These are phyloP conservation scores for Globodera rostochiensis DNA, from an alignment of 1,140 invertebrate species.

Conservation along the genomic window DNA sequence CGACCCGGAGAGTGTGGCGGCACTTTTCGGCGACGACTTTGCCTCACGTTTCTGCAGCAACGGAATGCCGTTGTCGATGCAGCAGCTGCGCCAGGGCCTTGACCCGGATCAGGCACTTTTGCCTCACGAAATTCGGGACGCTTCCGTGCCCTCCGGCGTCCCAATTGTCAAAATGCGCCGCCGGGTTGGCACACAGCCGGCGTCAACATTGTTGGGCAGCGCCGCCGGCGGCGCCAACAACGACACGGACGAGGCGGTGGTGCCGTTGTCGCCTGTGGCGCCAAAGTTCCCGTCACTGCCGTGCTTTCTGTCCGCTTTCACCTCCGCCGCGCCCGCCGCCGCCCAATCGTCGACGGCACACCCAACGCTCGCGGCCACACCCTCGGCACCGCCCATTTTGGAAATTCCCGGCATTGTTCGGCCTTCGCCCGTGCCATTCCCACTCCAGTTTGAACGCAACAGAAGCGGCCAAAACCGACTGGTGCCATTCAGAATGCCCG, in stretches of 20 bases:
- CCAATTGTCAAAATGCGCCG: slow-evolving; percentile 47
- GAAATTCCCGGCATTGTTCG: slow-evolving; percentile 24
- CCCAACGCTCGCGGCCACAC: background rate
- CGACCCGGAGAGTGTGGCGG: slow-evolving; percentile 45
- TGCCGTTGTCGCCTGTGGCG: slow-evolving; percentile 41
- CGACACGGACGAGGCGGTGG: slow-evolving; percentile 25
- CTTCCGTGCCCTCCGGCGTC: slow-evolving; percentile 38
- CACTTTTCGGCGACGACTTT: slow-evolving; percentile 54
- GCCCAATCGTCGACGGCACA: background rate
- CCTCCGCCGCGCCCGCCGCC: background rate
- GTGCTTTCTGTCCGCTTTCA: slow-evolving; percentile 9
- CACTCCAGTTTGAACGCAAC: slow-evolving; percentile 1
- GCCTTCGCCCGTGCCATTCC: slow-evolving; percentile 19
- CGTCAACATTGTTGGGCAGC: background rate
- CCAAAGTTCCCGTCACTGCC: slow-evolving; percentile 42
- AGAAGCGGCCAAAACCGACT: background rate
- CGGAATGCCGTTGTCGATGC: background rate
- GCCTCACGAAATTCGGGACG: slow-evolving; percentile 47
- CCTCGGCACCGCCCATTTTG: background rate
- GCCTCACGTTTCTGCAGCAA: slow-evolving; percentile 50
- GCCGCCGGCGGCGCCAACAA: background rate
- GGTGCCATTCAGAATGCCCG: slow-evolving; percentile 20
- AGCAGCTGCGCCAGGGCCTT: slow-evolving; percentile 27
- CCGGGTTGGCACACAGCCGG: background rate
- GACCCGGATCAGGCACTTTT: slow-evolving; percentile 32